Evolutionary conservation across 2,113 vertebrate species (phyloP).

Genomic region (Chauna torquata): DNA sequence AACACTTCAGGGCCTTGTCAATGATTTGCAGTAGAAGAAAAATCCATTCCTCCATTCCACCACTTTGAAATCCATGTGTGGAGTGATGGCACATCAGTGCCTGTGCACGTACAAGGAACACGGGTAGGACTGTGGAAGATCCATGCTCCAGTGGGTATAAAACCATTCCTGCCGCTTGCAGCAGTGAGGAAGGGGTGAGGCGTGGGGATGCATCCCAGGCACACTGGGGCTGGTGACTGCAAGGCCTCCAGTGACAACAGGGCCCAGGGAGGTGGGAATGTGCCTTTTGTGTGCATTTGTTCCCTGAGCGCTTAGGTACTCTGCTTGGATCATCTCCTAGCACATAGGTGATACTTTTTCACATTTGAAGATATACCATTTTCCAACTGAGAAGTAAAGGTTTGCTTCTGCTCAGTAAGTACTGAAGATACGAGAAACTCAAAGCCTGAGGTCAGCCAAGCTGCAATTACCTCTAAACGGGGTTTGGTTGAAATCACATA

Average conservation of each 20-base stretch:
- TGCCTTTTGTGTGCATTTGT: fast-evolving
- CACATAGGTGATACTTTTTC: neutral
- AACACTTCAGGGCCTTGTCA: neutral
- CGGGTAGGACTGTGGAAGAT: neutral
- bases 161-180: fast-evolving
- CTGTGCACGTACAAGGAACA: neutral
- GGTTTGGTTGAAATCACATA: neutral
- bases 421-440: neutral
- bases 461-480: neutral
- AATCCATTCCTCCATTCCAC: neutral
- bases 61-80: fast-evolving
- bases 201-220: fast-evolving
- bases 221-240: fast-evolving
- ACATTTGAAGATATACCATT: neutral
- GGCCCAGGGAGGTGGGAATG: neutral
- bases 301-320: neutral
- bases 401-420: neutral
- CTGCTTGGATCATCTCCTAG: neutral
- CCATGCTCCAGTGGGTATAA: fast-evolving
- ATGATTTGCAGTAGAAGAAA: neutral
- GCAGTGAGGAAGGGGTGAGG: neutral
- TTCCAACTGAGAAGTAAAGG: neutral
- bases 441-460: neutral
- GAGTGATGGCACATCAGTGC: neutral
- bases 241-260: neutral